Conservation (phyloP, 2,888 invertebrate genomes). For the Epirrhoe tristata region DNA sequence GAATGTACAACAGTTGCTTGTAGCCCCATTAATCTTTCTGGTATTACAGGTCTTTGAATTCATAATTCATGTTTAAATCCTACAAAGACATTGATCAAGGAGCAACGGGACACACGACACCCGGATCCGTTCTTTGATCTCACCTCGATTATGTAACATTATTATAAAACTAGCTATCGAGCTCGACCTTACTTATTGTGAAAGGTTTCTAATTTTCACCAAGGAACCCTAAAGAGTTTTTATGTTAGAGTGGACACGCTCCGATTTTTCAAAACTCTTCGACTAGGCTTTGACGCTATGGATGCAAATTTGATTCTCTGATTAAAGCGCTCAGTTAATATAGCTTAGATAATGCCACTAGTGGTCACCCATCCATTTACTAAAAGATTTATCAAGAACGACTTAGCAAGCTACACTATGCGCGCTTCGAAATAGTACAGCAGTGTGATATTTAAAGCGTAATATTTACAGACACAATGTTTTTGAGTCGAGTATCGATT, state of each 20-base stretch:
- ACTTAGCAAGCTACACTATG: too few species aligned
- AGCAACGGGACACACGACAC: constrained; percentile 56
- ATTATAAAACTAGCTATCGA: constrained; percentile 37
- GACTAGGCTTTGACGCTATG: too few species aligned
- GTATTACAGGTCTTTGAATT: constrained; percentile 34
- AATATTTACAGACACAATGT: constrained; percentile 15
- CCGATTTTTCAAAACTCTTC: too few species aligned
- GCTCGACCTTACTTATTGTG: constrained; percentile 4
- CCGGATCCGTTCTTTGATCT: constrained; percentile 54
- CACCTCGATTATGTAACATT: constrained; percentile 51
- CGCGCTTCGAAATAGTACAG: not conserved
- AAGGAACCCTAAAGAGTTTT: constrained; percentile 1
- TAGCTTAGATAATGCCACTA: too few species aligned
- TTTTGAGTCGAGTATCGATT: constrained; percentile 27
- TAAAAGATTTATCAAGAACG: too few species aligned
- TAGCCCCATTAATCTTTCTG: constrained; percentile 39
- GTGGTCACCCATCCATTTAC: too few species aligned
- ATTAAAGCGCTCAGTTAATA: too few species aligned
- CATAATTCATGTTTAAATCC: constrained; percentile 38
- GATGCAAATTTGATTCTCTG: too few species aligned
- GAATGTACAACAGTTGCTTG: not conserved
- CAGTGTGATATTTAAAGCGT: not conserved
- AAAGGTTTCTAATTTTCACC: not conserved
- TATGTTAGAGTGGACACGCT: not conserved
- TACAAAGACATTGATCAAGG: constrained; percentile 68